Base-by-base conservation (phyloP, 1,140 invertebrate genomes). In the Andrena cerasifolii region DNA sequence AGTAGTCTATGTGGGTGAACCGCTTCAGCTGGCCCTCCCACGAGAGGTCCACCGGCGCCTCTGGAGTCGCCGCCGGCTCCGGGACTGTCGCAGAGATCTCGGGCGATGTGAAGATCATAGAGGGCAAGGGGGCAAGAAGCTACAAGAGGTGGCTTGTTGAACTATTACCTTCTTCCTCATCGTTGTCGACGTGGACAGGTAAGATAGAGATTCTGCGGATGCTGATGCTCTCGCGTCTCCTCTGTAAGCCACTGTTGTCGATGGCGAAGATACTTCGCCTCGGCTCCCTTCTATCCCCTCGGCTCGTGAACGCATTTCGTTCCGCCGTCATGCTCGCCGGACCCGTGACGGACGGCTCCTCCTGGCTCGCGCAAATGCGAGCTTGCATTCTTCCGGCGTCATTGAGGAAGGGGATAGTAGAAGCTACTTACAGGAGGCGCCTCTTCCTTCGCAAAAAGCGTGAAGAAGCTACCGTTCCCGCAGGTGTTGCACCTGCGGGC, bases 401-500 rank as follows among this genome's bases (percentile, higher is more conserved):
- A 24, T 26, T 8, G 21, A 7, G 7, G 12, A 54, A 51, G 24
- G 18, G 18, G 5, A 4, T n/a, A n/a, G n/a, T 40, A 40, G 36
- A 40, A 49, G 47, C 24, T n/a, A 21, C 21, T 67, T 18, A 70
- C 70, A 40, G 72, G 18, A 6, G 8, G 3, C 7, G 33, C 1
- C 0, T 14, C 3, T 2, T 82, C 66, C 2, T 70, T 73, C 2
- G 21, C 53, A 0, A 92, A 80, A 28, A 93, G 78, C 59, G 81
- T 90, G 0, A 89, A 78, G 80, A 94, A 94, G 28, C 85, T 89
- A 2, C 92, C 92, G 16, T 86, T 87, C 3, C 94, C 94, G 61
- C 94, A 95, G 2, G 89, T 85, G 16, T 24, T 73, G 73, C 94
- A 95, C 26, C 91, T 93, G 28, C 88, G 89, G 0, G 93, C 93